Conservation (phyloP, 2,797 vertebrate genomes). For the Ctenopoma kingsleyae region DNA sequence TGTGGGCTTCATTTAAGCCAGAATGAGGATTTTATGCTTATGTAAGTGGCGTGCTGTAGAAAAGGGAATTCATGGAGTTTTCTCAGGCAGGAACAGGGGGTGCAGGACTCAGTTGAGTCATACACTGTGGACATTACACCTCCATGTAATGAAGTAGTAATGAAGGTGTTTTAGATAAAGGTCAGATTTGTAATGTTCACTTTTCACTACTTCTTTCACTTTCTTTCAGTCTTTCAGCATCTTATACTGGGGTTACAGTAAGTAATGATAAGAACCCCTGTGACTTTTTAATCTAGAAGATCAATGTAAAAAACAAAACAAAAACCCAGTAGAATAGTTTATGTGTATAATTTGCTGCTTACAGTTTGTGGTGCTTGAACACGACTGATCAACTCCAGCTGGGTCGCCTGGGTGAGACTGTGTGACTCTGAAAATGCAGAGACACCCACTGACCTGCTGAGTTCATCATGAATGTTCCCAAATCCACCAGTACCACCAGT, state of each 20-base stretch:
- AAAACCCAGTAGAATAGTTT: neutral
- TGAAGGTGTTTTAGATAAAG: neutral
- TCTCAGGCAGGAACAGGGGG: conserved; percentile 38
- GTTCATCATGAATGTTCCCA: conserved; percentile 15
- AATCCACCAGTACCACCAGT: conserved; percentile 8
- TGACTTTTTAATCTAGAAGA: neutral
- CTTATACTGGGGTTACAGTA: neutral
- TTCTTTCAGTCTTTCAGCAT: neutral
- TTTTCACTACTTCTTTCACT: conserved; percentile 18
- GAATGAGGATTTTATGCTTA: conserved; percentile 70
- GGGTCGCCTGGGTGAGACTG: conserved; percentile 44
- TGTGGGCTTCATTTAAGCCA: conserved; percentile 50
- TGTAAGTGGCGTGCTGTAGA: conserved; percentile 54
- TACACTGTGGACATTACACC: neutral
- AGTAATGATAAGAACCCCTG: neutral
- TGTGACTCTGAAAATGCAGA: conserved; percentile 64
- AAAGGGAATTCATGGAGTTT: conserved; percentile 46
- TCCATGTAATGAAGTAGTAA: neutral
- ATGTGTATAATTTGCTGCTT: conserved; percentile 44
- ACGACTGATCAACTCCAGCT: conserved; percentile 56
- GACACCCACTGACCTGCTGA: conserved; percentile 50
- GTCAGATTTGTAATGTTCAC: conserved; percentile 9
- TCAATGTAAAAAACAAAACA: neutral
- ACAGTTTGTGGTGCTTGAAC: conserved; percentile 50
- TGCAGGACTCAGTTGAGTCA: conserved; percentile 33